Evolutionary conservation across 1,140 invertebrate species (phyloP).

Genomic region (Neodiprion lecontei): DNA sequence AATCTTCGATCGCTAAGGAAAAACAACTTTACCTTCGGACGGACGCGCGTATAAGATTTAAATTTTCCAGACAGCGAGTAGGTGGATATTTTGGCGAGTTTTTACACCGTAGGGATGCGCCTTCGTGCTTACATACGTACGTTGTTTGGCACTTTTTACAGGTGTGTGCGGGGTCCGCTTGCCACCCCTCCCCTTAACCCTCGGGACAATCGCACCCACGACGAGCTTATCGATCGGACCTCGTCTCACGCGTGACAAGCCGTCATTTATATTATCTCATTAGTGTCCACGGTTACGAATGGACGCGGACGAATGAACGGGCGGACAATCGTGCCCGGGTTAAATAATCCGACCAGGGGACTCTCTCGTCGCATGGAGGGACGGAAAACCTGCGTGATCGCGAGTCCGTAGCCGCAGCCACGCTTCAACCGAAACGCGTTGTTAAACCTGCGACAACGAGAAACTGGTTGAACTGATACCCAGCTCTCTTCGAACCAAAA

Average conservation of each 20-base stretch:
- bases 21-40: too few species aligned
- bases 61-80: too few species aligned
- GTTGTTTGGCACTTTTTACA: too few species aligned
- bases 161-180: too few species aligned
- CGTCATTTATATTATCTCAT: constrained; percentile 15
- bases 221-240: constrained; percentile 4
- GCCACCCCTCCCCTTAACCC: too few species aligned
- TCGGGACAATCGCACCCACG: too few species aligned
- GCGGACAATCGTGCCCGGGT: not conserved
- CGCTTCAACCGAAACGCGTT: not conserved
- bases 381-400: not conserved
- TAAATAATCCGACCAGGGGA: not conserved
- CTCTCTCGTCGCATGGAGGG: not conserved
- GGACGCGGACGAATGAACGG: not conserved
- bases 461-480: not conserved
- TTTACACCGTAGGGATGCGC: too few species aligned
- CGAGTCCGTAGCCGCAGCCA: not conserved
- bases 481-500: too few species aligned
- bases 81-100: too few species aligned
- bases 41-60: not conserved
- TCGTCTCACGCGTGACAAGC: not conserved
- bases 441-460: not conserved
- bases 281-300: constrained; percentile 2
- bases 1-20: too few species aligned
- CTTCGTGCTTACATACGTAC: too few species aligned